Evolutionary conservation across 2,888 invertebrate genomes (phyloP).

Genomic region (Margaritifera margaritifera): DNA sequence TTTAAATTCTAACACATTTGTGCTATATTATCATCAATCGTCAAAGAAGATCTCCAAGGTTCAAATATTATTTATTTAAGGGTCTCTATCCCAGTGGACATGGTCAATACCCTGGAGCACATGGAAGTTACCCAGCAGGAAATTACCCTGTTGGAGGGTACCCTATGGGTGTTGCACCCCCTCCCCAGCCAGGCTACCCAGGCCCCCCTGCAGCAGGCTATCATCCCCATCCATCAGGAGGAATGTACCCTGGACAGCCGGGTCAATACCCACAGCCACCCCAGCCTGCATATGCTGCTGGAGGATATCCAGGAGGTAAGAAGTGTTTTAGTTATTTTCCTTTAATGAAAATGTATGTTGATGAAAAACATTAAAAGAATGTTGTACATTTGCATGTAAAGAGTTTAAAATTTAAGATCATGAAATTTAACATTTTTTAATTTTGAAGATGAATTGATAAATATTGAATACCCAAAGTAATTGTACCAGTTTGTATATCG

Average conservation of each 20-base stretch:
- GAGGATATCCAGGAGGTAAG: background rate
- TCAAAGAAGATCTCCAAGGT: background rate
- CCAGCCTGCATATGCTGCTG: conserved; percentile 5
- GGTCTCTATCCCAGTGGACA: conserved; percentile 30
- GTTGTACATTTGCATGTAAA: no score
- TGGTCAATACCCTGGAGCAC: background rate
- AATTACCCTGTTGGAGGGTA: conserved; percentile 23
- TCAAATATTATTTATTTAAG: conserved; percentile 9
- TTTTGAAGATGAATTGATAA: no score
- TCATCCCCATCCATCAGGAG: conserved; percentile 7
- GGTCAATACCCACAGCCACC: background rate
- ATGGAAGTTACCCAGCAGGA: conserved; percentile 10
- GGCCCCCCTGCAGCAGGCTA: conserved; percentile 20
- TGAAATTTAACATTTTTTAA: no score
- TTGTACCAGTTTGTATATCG: no score
- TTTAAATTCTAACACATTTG: no score
- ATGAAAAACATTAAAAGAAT: no score
- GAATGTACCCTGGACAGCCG: conserved; percentile 1
- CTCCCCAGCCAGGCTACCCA: conserved; percentile 14
- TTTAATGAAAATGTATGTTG: no score
- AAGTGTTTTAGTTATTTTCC: no score
- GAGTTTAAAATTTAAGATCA: no score
- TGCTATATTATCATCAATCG: background rate
- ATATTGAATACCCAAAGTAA: no score
- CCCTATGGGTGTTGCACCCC: conserved; percentile 26